phyloP scores from a whole-genome alignment of 64 coral and sea anemone genomes.

The Catalaphyllia jardinei region DNA sequence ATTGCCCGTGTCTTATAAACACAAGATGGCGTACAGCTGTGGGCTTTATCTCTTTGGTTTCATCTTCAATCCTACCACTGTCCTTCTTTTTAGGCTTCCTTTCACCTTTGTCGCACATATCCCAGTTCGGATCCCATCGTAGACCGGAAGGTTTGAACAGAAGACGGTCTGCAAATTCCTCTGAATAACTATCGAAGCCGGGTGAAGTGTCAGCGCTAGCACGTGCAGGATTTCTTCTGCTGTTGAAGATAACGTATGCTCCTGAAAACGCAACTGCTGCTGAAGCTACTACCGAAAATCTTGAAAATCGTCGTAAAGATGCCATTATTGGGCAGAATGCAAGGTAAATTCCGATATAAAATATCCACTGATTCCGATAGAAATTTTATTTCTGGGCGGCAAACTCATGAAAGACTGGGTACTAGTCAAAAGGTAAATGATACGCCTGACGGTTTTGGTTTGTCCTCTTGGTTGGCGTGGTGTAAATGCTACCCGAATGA shows the following conservation, averaged over 20 bases:
- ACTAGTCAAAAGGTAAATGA: neutral
- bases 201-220: constrained; percentile 24
- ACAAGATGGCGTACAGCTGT: constrained; percentile 79
- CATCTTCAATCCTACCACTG: neutral
- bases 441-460: constrained; percentile 35
- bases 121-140: constrained; percentile 92
- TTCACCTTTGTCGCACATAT: constrained; percentile 65
- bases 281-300: constrained; percentile 22
- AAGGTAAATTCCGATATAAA: neutral
- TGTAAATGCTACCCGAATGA: neutral
- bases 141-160: constrained; percentile 60
- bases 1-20: constrained; percentile 91
- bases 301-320: constrained; percentile 6
- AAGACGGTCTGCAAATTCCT: constrained; percentile 31
- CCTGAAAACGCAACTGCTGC: constrained; percentile 71
- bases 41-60: constrained; percentile 69
- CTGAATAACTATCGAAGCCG: neutral
- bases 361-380: neutral
- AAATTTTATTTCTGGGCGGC: neutral
- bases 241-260: constrained; percentile 59
- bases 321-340: constrained; percentile 9
- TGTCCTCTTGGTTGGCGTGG: neutral
- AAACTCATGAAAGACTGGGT: neutral
- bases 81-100: constrained; percentile 38
- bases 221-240: constrained; percentile 34